Evolutionary conservation across 2,113 vertebrate genomes (phyloP).

Genomic region (Oenanthe oenanthe): DNA sequence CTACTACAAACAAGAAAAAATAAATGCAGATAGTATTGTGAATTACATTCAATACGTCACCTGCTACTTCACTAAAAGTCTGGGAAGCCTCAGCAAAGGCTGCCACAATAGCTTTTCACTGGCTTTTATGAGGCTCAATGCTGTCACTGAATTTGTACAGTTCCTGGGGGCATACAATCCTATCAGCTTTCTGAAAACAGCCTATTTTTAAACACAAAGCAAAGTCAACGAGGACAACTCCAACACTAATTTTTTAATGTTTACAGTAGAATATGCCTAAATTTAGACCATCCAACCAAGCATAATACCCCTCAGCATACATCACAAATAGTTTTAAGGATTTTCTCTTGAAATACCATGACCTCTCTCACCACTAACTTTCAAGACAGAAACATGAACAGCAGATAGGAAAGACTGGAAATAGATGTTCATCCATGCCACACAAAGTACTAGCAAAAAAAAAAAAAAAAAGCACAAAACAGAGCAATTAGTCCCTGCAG

Average conservation of each 20-base stretch:
- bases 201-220: slow-evolving; percentile 38
- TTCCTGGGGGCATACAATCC: neutral
- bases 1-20: neutral
- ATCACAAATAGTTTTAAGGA: neutral
- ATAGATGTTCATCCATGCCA: neutral
- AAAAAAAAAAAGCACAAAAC: neutral
- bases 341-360: neutral
- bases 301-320: neutral
- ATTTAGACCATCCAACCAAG: neutral
- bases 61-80: neutral
- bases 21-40: neutral
- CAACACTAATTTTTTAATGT: neutral
- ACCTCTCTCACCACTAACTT: neutral
- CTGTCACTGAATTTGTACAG: neutral
- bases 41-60: neutral
- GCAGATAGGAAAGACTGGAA: neutral
- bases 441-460: neutral
- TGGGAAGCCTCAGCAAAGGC: neutral
- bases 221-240: slow-evolving; percentile 2
- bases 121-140: neutral
- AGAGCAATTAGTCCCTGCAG: neutral
- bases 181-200: neutral
- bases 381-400: neutral
- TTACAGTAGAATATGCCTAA: neutral
- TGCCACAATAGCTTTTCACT: neutral